Base-by-base conservation (phyloP, 2,113 vertebrate species). In the Ochotona princeps region DNA sequence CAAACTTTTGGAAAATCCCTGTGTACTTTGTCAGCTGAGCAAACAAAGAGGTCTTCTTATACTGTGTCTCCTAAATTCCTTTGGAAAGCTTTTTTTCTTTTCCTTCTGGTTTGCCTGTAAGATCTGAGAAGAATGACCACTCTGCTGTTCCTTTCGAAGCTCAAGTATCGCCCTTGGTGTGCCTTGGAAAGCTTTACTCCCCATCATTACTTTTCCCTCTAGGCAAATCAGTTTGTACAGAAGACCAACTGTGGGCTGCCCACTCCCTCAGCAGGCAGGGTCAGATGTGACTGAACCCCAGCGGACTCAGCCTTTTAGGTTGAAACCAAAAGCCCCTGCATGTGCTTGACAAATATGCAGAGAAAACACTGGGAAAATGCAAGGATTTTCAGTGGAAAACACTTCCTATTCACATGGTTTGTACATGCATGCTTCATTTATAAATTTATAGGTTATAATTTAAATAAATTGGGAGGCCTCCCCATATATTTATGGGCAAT, bases 401-500 rank as follows among this genome's bases (percentile, higher is more conserved):
- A 35, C 51, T 80, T 89, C 83, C 28, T 44, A 61, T 75, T 94
- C 76, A 73, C 65, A 61, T 84, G 69, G 69, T 60, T 70, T 88
- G n/a, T 76, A 73, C 60, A 84, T 30, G 51, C 12, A 65, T 25
- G 82, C 90, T 83, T 96, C 88, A 73, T 83, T 91, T 92, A 6
- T 44, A 44, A 44, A 44, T 44, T 44, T 44, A 44, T 44, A 44
- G 38, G 38, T 44, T 44, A 80, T 87, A 95, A 90, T 74, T 25
- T 69, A 95, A 87, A 87, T 89, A 96, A 92, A 89, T 89, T 63
- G 47, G 21, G 47, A 51, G 38, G 57, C 18, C 84, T 28, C 92
- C 4, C 38, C 38, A 3, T 44, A 44, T 44, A 44, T 6, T 28
- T 67, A 66, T 70, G 75, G 65, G 17, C 23, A 54, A 8, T 78